Base-by-base conservation (phyloP, 37 sponge, comb jelly and placozoan genomes). In the Ephydatia muelleri region DNA sequence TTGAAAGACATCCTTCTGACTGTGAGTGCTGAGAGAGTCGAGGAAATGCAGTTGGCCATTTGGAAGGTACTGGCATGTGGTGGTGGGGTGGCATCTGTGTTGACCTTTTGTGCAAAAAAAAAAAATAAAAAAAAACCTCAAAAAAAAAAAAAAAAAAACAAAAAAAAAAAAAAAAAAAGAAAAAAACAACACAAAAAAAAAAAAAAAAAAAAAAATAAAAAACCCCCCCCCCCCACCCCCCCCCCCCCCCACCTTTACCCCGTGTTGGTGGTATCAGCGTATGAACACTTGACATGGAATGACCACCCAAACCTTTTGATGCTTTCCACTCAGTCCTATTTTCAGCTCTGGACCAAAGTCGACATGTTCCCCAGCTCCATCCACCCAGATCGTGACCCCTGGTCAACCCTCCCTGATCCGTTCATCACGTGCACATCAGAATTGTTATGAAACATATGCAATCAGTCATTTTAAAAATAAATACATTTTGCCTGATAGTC, bases 271-370 rank as follows among this genome's bases (percentile, higher is more conserved):
- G 8, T 68, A 11, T 37, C 85, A 84, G 80, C 86, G 8, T 77
- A 73, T 70, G 70, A 84, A 5, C 94, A 93, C 43, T 68, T 93
- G 31, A 93, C 94, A 34, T 93, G 94, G 94, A 84, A 94, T 47
- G 68, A 84, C 34, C 92, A 5, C 92, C 92, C 0, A 73, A 48
- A 29, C 88, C 88, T 19, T 91, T 82, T 38, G 94, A 94, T 78
- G 94, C 94, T 0, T 94, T 94, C 49, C 84, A 94, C 64, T 77
- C 86, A 23, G 78, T 90, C 64, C 82, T 94, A 34, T 94, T n/a
- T 82, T 73, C 80, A 91, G 47, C 81, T 94, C 65, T 94, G 94
- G 94, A 77, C 22, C n/a, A 84, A 73, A 37, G 30, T n/a, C n/a
- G 90, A 47, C 48, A 80, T 65, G 31, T 80, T 28, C 32, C 31